These are phyloP conservation scores for Gorsachius goisagi DNA, from an alignment of 2,113 vertebrate genomes.

Conservation along the genomic window DNA sequence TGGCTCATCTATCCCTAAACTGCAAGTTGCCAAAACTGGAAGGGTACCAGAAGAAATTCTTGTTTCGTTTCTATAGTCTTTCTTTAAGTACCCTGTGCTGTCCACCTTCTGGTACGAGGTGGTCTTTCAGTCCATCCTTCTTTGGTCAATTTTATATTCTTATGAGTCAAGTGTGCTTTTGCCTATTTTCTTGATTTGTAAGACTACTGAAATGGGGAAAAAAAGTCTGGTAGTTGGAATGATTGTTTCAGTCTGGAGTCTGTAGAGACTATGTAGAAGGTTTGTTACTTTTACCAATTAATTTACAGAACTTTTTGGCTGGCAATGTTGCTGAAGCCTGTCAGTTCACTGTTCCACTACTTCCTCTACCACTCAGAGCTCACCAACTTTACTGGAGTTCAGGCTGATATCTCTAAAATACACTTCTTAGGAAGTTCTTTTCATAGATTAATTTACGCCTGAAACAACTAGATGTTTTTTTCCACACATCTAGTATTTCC, in stretches of 20 bases:
- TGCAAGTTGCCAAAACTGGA: neutral
- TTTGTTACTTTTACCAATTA: neutral
- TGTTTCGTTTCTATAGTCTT: neutral
- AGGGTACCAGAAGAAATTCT: neutral
- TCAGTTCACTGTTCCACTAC: neutral
- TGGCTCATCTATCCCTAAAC: neutral
- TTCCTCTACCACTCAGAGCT: neutral
- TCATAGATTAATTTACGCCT: too few relatives aligned
- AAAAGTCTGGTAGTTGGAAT: neutral
- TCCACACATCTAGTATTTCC: too few relatives aligned
- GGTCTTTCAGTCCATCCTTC: neutral
- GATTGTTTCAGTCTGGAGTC: neutral
- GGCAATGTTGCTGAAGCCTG: neutral
- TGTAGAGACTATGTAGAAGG: neutral
- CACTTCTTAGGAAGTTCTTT: too few relatives aligned
- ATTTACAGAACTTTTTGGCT: neutral
- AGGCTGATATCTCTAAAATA: neutral
- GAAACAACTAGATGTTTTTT: too few relatives aligned
- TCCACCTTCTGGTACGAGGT: neutral
- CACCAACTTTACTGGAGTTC: neutral
- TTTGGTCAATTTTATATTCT: neutral
- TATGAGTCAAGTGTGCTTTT: neutral
- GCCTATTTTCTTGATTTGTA: neutral
- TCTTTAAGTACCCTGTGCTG: neutral
- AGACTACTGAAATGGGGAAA: neutral